A percentile compares a stretch with the other conserved stretches of the same genome.
These are phyloP conservation scores for Lordiphosa collinella DNA, from an alignment of 1,140 invertebrate genomes.

Conservation along the genomic window DNA sequence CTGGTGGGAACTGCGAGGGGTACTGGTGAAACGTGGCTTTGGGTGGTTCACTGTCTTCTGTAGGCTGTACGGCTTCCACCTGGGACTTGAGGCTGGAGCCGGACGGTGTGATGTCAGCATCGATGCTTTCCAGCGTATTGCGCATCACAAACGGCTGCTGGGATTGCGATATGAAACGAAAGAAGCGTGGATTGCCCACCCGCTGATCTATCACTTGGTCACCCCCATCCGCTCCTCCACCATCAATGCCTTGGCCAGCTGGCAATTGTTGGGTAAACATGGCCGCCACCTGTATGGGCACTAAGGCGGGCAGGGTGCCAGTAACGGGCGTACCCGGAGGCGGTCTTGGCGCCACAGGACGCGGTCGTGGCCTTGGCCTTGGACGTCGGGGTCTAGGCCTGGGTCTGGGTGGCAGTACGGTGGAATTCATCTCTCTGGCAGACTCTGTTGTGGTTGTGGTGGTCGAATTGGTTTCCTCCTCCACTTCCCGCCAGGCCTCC, in stretches of 20 bases:
- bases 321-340: slow-evolving; percentile 45
- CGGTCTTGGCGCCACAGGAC: not conserved
- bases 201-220: not conserved
- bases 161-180: slow-evolving; percentile 36
- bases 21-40: slow-evolving; percentile 1
- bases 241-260: not conserved
- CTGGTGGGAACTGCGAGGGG: slow-evolving; percentile 16
- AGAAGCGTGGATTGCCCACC: slow-evolving; percentile 17
- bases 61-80: not conserved
- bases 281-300: slow-evolving; percentile 67
- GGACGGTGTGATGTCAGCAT: slow-evolving; percentile 38
- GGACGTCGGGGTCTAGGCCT: slow-evolving; percentile 4
- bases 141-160: slow-evolving; percentile 27
- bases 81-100: slow-evolving; percentile 26
- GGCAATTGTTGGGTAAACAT: slow-evolving; percentile 53
- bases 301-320: slow-evolving; percentile 61
- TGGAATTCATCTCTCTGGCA: slow-evolving; percentile 16
- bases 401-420: slow-evolving; percentile 15
- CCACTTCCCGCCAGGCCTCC: slow-evolving; percentile 69
- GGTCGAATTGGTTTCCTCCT: slow-evolving; percentile 25
- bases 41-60: not conserved
- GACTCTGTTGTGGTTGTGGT: slow-evolving; percentile 4
- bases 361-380: not conserved
- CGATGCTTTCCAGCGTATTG: slow-evolving; percentile 60
- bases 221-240: not conserved